phyloP scores from a whole-genome alignment of 2,113 vertebrate species.

The Tetrax tetrax region DNA sequence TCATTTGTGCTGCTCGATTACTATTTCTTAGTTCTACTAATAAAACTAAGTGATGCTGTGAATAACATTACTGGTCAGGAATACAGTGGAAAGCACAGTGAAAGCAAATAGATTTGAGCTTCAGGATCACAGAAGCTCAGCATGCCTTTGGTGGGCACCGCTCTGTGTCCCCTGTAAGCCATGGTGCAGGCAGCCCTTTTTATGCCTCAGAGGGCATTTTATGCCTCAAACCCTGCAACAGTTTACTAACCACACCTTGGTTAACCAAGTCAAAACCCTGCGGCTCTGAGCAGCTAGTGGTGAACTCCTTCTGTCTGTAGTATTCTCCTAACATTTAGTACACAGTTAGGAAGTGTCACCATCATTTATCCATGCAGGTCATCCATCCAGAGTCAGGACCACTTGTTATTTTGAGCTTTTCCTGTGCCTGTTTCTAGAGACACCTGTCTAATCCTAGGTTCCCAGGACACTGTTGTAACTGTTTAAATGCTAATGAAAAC shows the following conservation, averaged over 20 bases:
- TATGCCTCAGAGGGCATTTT: neutral
- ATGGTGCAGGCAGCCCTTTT: neutral
- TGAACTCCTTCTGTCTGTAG: neutral
- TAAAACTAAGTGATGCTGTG: neutral
- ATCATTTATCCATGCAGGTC: neutral
- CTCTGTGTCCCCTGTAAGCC: rapidly evolving
- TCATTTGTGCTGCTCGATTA: neutral
- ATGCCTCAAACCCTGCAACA: neutral
- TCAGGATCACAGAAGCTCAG: neutral
- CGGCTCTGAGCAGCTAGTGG: neutral
- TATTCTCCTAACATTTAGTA: neutral
- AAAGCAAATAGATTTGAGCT: neutral
- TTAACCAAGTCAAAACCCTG: neutral
- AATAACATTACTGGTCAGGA: neutral
- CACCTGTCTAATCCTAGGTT: neutral
- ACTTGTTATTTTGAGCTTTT: neutral
- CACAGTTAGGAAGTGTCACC: neutral
- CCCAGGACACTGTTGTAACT: neutral
- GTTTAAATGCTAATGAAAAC: neutral
- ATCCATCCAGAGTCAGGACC: too few relatives aligned
- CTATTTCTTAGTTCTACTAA: neutral
- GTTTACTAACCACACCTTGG: neutral
- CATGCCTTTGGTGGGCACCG: neutral
- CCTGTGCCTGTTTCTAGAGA: neutral
- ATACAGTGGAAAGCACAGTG: neutral